These are phyloP conservation scores for Pararge aegeria DNA, from an alignment of 1,140 invertebrate species.

Conservation along the genomic window DNA sequence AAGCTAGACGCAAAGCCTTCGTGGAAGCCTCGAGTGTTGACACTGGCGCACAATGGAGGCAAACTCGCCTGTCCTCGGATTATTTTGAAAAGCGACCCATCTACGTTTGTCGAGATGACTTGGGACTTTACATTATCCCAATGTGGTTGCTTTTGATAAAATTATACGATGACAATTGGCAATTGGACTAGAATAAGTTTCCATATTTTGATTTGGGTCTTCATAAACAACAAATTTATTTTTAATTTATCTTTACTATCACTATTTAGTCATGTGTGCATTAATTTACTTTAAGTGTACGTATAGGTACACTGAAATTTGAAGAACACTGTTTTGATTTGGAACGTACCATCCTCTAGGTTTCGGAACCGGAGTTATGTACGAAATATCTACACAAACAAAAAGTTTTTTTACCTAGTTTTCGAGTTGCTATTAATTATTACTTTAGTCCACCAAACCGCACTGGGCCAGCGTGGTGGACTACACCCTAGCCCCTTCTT, in stretches of 20 bases:
- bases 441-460: too few relatives aligned
- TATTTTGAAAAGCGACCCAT: slow-evolving; percentile 55
- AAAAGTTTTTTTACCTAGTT: too few relatives aligned
- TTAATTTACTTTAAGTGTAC: too few relatives aligned
- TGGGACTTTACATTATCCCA: slow-evolving; percentile 20
- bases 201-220: neutral
- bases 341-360: too few relatives aligned
- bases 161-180: slow-evolving; percentile 10
- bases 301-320: too few relatives aligned
- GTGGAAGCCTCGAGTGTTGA: slow-evolving; percentile 66
- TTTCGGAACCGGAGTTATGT: too few relatives aligned
- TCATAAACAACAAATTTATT: neutral
- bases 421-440: too few relatives aligned
- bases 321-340: too few relatives aligned
- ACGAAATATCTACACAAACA: too few relatives aligned
- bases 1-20: slow-evolving; percentile 59
- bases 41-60: slow-evolving; percentile 57
- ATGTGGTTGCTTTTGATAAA: slow-evolving; percentile 9
- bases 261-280: neutral
- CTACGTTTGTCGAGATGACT: slow-evolving; percentile 63
- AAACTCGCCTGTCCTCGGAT: slow-evolving; percentile 60
- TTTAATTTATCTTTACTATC: neutral
- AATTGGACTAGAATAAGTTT: neutral
- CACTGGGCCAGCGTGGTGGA: too few relatives aligned
- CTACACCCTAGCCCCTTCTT: too few relatives aligned